A percentile compares a stretch with the other conserved stretches of the same genome.
Evolutionary conservation across 2,113 vertebrate species (phyloP).

Genomic region (Dromaius novaehollandiae): DNA sequence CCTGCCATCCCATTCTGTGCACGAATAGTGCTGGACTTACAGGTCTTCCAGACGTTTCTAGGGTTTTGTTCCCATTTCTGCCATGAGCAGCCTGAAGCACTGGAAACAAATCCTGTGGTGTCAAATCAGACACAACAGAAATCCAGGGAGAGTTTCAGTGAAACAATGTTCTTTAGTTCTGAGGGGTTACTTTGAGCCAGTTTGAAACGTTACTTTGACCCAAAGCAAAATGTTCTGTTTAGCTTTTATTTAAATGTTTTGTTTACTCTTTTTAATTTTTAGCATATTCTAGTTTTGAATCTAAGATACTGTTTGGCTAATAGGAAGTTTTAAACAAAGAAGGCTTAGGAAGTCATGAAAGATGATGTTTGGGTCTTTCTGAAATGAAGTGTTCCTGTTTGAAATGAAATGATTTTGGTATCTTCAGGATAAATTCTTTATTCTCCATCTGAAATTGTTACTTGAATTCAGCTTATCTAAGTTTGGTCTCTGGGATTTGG

Average conservation of each 20-base stretch:
- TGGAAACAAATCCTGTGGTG: neutral
- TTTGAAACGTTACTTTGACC: slow-evolving; percentile 33
- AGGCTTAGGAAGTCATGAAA: slow-evolving; percentile 22
- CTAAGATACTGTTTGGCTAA: slow-evolving; percentile 23
- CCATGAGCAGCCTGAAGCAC: fast-evolving
- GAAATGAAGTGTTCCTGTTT: slow-evolving; percentile 23
- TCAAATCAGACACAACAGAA: neutral
- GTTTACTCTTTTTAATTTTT: slow-evolving; percentile 50
- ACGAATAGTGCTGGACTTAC: neutral
- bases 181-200: neutral
- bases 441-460: neutral
- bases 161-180: neutral
- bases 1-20: neutral
- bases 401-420: slow-evolving; percentile 34
- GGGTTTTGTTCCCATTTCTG: neutral
- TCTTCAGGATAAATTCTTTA: slow-evolving; percentile 7
- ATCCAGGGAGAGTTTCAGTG: neutral
- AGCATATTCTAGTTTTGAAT: slow-evolving; percentile 22
- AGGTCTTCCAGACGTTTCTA: neutral
- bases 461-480: neutral
- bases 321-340: neutral
- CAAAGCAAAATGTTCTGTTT: slow-evolving; percentile 8
- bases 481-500: neutral
- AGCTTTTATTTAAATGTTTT: neutral
- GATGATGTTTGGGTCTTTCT: slow-evolving; percentile 16